Base-by-base conservation (phyloP, 2,113 vertebrate species). In the Corydoras sp. region DNA sequence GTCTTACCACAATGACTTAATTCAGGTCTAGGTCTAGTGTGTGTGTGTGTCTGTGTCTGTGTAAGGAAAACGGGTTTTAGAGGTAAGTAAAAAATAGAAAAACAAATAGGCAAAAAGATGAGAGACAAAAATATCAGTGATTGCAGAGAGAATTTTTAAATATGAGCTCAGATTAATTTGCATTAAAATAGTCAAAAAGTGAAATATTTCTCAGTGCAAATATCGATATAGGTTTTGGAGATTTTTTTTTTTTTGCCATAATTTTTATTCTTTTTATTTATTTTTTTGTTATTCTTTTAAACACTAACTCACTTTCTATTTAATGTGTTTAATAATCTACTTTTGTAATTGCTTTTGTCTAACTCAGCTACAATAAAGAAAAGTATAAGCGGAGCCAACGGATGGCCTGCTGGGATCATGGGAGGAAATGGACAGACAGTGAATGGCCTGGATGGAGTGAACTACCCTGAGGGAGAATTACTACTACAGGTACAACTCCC, bases 401-500 rank as follows among this genome's bases (percentile, higher is more conserved):
- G 6, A 35, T 30, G 60, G 0, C 0, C 72, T 3, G 31, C 58
- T 5, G 58, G 67, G 24, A 61, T 58, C n/a, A 76, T 73, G 0
- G 83, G 79, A 68, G 76, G 73, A 48, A 85, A 77, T 1, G 24
- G 72, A 55, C 15, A 13, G 53, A 82, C 0, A 0, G 59, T 71
- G n/a, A 75, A 5, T 0, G 83, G 85, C 76, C 61, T 85, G 14
- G 68, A 88, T 5, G 77, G 74, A 3, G 85, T 88, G 64, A 76
- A 35, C 51, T 86, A 93, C 80, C 86, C 85, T 0, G 92, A 94
- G 80, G 91, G 90, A 9, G 85, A 93, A 3, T 76, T 94, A 74
- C 84, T 94, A 78, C 90, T 92, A 9, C 90, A 93, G 89, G 92
- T 93, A 77, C 2, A 62, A 56, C 60, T 54, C 29, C 51, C 29